Base-by-base conservation (phyloP, 2,797 vertebrate genomes). In the Buphagus erythrorhynchus region DNA sequence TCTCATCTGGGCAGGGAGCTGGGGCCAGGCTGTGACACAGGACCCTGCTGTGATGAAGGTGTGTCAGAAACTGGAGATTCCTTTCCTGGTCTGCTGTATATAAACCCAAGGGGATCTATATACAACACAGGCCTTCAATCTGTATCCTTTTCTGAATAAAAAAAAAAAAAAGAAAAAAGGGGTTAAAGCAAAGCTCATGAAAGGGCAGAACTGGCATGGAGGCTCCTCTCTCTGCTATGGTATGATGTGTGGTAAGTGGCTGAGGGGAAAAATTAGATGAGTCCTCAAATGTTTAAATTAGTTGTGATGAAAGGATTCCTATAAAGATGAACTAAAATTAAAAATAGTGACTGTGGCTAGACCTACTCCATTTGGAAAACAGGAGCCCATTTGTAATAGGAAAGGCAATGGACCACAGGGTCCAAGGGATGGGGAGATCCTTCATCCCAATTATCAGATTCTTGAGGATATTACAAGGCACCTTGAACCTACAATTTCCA, bases 391-490 rank as follows among this genome's bases (percentile, higher is more conserved):
- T 92, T 83, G 35, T 9, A 13, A 58, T 24, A 71, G 65, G 54
- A 85, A 58, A 49, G 14, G 12, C 13, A 52, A 33, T 10, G 7
- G 13, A 19, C 54, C 40, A 19, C 18, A 55, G 29, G 14, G 58
- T 11, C 18, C 46, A 51, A 45, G 33, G 31, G 22, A 35, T 22
- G 16, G 43, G 31, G 38, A 45, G 16, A n/a, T 38, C 57, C 40
- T 67, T 85, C 54, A 33, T n/a, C 24, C 16, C 33, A 40, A 0
- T 35, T 20, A 24, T 17, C 0, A 1, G n/a, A 20, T 43, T 59
- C 38, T 13, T 31, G 26, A 63, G 71, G n/a, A 6, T 43, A 66
- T 80, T 59, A 29, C 0, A 11, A 55, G 57, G 16, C 10, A 33
- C 13, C 21, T 42, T 49, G 66, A 79, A 58, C 36, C 7, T 6